phyloP scores from a whole-genome alignment of 2,797 vertebrate species.

The Karalla daura region DNA sequence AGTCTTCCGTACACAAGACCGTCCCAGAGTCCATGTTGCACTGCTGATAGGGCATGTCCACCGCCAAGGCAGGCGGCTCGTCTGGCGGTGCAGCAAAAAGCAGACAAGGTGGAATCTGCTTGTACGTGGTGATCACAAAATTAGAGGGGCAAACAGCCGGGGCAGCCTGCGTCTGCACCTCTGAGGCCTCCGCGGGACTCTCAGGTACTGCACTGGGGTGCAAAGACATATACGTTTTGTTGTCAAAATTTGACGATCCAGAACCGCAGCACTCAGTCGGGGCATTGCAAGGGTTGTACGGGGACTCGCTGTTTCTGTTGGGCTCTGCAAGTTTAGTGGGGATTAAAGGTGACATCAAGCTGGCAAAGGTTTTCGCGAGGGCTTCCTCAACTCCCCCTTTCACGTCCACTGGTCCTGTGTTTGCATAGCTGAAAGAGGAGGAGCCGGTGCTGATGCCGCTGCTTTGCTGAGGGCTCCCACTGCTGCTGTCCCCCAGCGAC shows the following conservation, averaged over 20 bases:
- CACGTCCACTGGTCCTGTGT: slow-evolving; percentile 29
- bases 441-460: slow-evolving; percentile 50
- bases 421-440: slow-evolving; percentile 45
- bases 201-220: not conserved
- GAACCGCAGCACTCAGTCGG: not conserved
- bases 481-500: slow-evolving; percentile 9
- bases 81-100: not conserved
- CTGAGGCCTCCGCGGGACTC: accelerated
- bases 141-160: slow-evolving; percentile 9
- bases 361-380: slow-evolving; percentile 22
- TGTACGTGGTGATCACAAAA: not conserved
- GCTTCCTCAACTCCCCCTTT: slow-evolving; percentile 16
- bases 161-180: not conserved
- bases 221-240: slow-evolving; percentile 47
- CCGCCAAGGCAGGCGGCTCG: not conserved
- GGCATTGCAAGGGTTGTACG: not conserved
- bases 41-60: slow-evolving; percentile 50
- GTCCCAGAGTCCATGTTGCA: slow-evolving; percentile 27
- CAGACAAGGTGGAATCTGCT: not conserved
- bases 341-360: slow-evolving; percentile 8
- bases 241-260: slow-evolving; percentile 34
- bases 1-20: slow-evolving; percentile 20
- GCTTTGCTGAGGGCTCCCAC: slow-evolving; percentile 35
- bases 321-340: not conserved
- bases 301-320: not conserved